These are phyloP conservation scores for Leptatherina wallacei DNA, from an alignment of 2,797 vertebrate genomes.

Conservation along the genomic window DNA sequence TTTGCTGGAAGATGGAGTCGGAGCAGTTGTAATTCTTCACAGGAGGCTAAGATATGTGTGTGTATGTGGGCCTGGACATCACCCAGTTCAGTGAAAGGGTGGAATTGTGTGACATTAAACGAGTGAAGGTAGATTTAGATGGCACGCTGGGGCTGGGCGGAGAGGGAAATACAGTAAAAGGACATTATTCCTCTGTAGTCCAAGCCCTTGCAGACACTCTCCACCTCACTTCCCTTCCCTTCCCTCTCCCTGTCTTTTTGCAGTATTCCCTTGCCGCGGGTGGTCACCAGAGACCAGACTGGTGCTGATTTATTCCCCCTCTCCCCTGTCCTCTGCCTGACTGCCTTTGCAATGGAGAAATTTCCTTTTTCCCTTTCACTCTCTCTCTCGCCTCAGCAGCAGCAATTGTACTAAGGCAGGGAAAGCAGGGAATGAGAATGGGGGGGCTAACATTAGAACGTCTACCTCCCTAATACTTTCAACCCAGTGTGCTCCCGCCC, in stretches of 20 bases:
- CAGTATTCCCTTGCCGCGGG: slow-evolving; percentile 88
- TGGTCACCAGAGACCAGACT: slow-evolving; percentile 87
- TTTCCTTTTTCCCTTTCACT: slow-evolving; percentile 70
- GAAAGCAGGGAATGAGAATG: slow-evolving; percentile 74
- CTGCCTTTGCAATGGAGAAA: slow-evolving; percentile 89
- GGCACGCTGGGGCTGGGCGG: slow-evolving; percentile 51
- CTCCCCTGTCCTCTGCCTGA: slow-evolving; percentile 89
- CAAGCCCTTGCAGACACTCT: slow-evolving; percentile 48
- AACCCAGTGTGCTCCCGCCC: slow-evolving; percentile 53
- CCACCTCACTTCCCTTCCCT: slow-evolving; percentile 33
- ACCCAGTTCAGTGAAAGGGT: slow-evolving; percentile 64
- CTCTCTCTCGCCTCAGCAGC: slow-evolving; percentile 22
- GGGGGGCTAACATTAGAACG: slow-evolving; percentile 74
- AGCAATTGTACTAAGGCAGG: slow-evolving; percentile 58
- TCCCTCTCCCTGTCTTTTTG: slow-evolving; percentile 73
- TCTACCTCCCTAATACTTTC: slow-evolving; percentile 73
- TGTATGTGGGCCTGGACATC: slow-evolving; percentile 43
- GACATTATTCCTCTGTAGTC: slow-evolving; percentile 83
- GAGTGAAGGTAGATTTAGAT: slow-evolving; percentile 69
- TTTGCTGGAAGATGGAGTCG: slow-evolving; percentile 86
- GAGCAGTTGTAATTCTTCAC: slow-evolving; percentile 89
- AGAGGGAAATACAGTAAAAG: slow-evolving; percentile 86
- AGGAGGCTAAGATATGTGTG: slow-evolving; percentile 54
- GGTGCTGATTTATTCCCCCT: slow-evolving; percentile 91
- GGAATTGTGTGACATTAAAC: slow-evolving; percentile 72